Base-by-base conservation (phyloP, 2,797 vertebrate genomes). In the Propithecus perrieri region DNA sequence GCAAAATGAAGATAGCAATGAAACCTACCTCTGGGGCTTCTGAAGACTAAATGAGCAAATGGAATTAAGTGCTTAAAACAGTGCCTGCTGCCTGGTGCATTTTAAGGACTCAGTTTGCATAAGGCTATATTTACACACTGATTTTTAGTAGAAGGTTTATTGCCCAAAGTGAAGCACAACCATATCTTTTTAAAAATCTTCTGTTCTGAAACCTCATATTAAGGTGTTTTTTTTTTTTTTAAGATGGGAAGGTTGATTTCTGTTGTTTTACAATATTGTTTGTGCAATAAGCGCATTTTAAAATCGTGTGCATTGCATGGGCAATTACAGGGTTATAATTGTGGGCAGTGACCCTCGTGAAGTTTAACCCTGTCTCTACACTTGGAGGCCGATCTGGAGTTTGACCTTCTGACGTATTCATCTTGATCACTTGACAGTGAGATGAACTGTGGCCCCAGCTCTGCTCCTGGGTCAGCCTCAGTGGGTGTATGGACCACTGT, bases 61-160 rank as follows among this genome's bases (percentile, higher is more conserved):
- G 50, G 46, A 75, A 24, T 67, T n/a, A 92, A 90, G 83, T 65
- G 61, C 38, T 88, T 53, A 74, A 85, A 53, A 38, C 33, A 74
- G 30, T 50, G 41, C 55, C 61, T 30, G 9, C 12, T 55, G 43
- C 38, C 78, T 50, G 48, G 28, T 92, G 18, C 26, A 8, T 46
- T 75, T 95, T 85, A 95, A 76, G 20, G 7, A 22, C 87, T 78
- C 57, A 1, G 3, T 88, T 97, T 94, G 91, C 18, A 33, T 78
- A 50, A 7, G 20, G 38, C 48, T 86, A 3, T 57, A 67, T 84
- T 92, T 88, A 71, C 38, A 74, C 50, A 13, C 26, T 17, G 35
- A 30, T 41, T 95, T 86, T 93, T 59, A 67, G 63, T 10, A 85
- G 75, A 38, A 30, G 22, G 15, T 71, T 69, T 78, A 72, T 3